phyloP scores from a whole-genome alignment of 37 sponge, comb jelly and placozoan species.

The Axinella damicornis region DNA sequence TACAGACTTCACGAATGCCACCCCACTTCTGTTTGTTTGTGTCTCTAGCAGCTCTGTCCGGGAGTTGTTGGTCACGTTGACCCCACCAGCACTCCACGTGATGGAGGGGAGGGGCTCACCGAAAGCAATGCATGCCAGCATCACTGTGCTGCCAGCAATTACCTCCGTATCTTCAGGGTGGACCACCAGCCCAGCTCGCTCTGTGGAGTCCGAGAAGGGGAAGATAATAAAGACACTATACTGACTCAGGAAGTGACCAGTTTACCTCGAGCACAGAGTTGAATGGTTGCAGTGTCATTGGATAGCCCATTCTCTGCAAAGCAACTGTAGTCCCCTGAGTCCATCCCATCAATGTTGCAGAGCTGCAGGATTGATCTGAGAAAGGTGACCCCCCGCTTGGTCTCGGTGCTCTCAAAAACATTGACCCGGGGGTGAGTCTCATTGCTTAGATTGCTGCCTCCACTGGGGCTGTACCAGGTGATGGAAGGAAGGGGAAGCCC shows the following conservation, averaged over 20 bases:
- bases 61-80: not conserved
- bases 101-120: conserved; percentile 9
- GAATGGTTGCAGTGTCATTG: not conserved
- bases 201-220: no score
- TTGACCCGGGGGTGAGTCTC: no score
- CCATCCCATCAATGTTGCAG: not conserved
- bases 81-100: conserved; percentile 19
- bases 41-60: not conserved
- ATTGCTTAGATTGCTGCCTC: no score
- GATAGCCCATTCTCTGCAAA: not conserved
- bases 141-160: conserved; percentile 15
- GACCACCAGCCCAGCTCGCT: no score
- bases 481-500: not conserved
- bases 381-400: not conserved
- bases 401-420: not conserved
- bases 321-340: conserved; percentile 22
- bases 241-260: no score
- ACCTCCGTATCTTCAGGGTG: not conserved
- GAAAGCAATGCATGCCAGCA: conserved; percentile 21
- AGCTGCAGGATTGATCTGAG: conserved; percentile 30
- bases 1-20: not conserved
- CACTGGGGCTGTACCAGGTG: not conserved
- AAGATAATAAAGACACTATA: no score
- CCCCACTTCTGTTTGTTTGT: not conserved
- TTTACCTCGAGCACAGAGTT: not conserved